Conservation (phyloP, 2,113 vertebrate species). For the Ibidorhyncha struthersii region DNA sequence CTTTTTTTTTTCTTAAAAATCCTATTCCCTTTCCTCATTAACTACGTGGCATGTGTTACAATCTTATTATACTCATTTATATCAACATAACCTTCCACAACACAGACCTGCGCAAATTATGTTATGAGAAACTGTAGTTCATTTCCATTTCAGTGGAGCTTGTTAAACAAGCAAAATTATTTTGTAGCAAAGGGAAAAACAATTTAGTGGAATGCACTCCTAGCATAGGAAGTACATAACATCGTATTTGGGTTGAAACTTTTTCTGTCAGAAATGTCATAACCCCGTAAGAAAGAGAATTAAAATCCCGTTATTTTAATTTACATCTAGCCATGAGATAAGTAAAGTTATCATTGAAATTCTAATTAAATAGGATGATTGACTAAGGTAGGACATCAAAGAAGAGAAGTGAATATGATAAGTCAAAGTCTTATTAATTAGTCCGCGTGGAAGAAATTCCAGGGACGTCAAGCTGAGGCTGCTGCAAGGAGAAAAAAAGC, state of each 20-base stretch:
- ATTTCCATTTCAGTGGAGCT: slow-evolving; percentile 67
- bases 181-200: slow-evolving; percentile 72
- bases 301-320: slow-evolving; percentile 85
- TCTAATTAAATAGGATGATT: slow-evolving; percentile 88
- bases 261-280: slow-evolving; percentile 77
- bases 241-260: slow-evolving; percentile 78
- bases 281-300: slow-evolving; percentile 77
- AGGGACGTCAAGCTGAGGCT: slow-evolving; percentile 86
- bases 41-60: not conserved
- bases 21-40: not conserved
- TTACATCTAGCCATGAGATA: slow-evolving; percentile 84
- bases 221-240: slow-evolving; percentile 63
- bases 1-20: not conserved
- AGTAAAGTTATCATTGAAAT: slow-evolving; percentile 87
- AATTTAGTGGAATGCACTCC: slow-evolving; percentile 57
- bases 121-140: slow-evolving; percentile 35
- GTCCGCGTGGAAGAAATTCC: slow-evolving; percentile 83
- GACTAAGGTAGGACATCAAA: slow-evolving; percentile 92
- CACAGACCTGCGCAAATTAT: slow-evolving; percentile 39
- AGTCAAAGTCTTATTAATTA: slow-evolving; percentile 91
- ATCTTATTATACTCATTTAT: slow-evolving; percentile 45
- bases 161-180: slow-evolving; percentile 67
- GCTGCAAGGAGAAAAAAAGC: slow-evolving; percentile 79
- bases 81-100: slow-evolving; percentile 25
- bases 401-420: slow-evolving; percentile 82